These are phyloP conservation scores for Phoeniculus purpureus DNA, from an alignment of 2,797 vertebrate species.

Conservation along the genomic window DNA sequence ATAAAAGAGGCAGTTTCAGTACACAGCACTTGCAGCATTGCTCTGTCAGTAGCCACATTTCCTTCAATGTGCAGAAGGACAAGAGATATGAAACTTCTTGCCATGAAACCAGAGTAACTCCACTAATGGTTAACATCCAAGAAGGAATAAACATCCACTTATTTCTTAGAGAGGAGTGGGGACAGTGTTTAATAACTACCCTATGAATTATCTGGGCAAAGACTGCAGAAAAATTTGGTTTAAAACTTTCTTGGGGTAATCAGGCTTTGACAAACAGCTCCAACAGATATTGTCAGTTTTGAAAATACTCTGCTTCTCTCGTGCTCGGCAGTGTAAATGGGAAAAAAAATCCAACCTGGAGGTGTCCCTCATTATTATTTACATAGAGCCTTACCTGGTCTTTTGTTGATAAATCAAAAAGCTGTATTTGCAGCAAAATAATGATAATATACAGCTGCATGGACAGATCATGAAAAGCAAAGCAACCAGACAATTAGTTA, in stretches of 20 bases:
- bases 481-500: slow-evolving; percentile 65
- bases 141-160: not conserved
- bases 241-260: not conserved
- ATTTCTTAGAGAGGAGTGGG: not conserved
- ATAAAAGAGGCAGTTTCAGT: not conserved
- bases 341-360: slow-evolving; percentile 48
- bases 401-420: slow-evolving; percentile 71
- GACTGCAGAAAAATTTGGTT: not conserved
- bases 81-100: not conserved
- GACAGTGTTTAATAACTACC: not conserved
- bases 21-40: not conserved
- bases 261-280: not conserved
- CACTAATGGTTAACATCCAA: not conserved
- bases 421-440: slow-evolving; percentile 69
- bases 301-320: slow-evolving; percentile 33
- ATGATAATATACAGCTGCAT: slow-evolving; percentile 70
- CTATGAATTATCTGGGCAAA: not conserved
- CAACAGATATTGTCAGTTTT: not conserved
- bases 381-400: slow-evolving; percentile 64
- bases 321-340: not conserved
- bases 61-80: not conserved
- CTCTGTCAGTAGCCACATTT: not conserved
- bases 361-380: slow-evolving; percentile 70
- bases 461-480: slow-evolving; percentile 56
- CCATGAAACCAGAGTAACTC: not conserved